Evolutionary conservation across 2,888 invertebrate genomes (phyloP).

Genomic region (Bellardia pandia): DNA sequence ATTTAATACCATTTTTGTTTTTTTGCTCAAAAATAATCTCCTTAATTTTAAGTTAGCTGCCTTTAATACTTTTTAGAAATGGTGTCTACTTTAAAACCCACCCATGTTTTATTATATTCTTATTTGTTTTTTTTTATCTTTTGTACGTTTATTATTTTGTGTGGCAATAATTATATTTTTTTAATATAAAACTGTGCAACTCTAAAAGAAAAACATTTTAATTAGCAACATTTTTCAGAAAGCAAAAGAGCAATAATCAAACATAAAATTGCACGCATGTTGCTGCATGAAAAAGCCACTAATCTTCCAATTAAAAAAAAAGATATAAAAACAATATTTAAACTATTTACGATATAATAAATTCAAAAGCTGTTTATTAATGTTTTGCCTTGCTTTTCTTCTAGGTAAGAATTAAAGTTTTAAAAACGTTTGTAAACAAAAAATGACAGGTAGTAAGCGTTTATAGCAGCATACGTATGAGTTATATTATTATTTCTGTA

Average conservation of each 20-base stretch:
- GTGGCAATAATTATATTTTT: slow-evolving; percentile 32
- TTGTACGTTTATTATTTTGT: background rate
- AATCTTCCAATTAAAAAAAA: background rate
- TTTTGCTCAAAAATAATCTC: no score
- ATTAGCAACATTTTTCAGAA: slow-evolving; percentile 45
- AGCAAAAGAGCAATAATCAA: slow-evolving; percentile 37
- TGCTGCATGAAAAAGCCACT: no score
- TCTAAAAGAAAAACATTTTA: slow-evolving; percentile 44
- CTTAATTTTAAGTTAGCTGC: no score
- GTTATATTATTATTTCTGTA: no score
- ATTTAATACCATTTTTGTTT: no score
- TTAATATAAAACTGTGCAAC: background rate
- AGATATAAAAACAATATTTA: slow-evolving; percentile 7
- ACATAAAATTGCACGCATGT: no score
- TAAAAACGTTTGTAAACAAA: background rate
- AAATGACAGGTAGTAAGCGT: no score
- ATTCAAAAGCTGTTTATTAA: slow-evolving; percentile 32
- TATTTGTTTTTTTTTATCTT: slow-evolving; percentile 3
- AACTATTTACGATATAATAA: slow-evolving; percentile 27
- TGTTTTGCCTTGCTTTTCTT: background rate
- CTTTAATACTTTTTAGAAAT: slow-evolving; percentile 1
- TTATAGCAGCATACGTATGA: no score
- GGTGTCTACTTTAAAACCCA: background rate
- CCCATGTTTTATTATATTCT: background rate
- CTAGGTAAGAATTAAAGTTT: background rate